Evolutionary conservation across 1,140 invertebrate species (phyloP).

Genomic region (Drosophila ironensis): DNA sequence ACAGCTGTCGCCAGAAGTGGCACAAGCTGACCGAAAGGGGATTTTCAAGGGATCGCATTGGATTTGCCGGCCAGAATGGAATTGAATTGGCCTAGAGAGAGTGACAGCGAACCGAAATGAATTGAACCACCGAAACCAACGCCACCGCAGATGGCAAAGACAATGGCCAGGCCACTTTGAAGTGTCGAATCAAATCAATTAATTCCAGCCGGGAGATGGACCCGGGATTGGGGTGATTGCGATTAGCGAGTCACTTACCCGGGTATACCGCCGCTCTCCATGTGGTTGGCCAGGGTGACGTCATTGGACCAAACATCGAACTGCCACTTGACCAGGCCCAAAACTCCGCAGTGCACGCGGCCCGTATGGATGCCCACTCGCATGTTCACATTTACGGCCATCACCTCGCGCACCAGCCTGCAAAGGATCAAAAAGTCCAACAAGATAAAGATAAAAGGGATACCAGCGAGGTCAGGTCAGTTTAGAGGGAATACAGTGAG

Average conservation of each 20-base stretch:
- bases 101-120: not conserved
- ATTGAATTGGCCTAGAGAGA: slow-evolving; percentile 13
- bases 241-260: slow-evolving; percentile 88
- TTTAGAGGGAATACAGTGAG: not conserved
- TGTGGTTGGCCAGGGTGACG: slow-evolving; percentile 97
- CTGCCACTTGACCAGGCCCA: slow-evolving; percentile 92
- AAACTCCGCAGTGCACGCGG: slow-evolving; percentile 95
- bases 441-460: not conserved
- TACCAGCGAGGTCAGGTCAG: too few species aligned
- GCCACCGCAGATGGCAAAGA: not conserved
- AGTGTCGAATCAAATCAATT: slow-evolving; percentile 36
- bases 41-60: slow-evolving; percentile 31
- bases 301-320: slow-evolving; percentile 99
- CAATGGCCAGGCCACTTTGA: slow-evolving; percentile 16
- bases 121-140: slow-evolving; percentile 2
- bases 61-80: slow-evolving; percentile 18
- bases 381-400: slow-evolving; percentile 96
- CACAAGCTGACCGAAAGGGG: slow-evolving; percentile 33
- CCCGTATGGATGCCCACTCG: slow-evolving; percentile 97
- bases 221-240: slow-evolving; percentile 11
- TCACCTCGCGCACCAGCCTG: slow-evolving; percentile 93
- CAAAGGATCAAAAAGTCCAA: slow-evolving; percentile 20
- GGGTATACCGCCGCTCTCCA: slow-evolving; percentile 97
- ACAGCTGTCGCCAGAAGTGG: slow-evolving; percentile 67
- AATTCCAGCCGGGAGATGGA: slow-evolving; percentile 4